Evolutionary conservation across 2,888 invertebrate genomes (phyloP).

Genomic region (Ormyrus pomaceus): DNA sequence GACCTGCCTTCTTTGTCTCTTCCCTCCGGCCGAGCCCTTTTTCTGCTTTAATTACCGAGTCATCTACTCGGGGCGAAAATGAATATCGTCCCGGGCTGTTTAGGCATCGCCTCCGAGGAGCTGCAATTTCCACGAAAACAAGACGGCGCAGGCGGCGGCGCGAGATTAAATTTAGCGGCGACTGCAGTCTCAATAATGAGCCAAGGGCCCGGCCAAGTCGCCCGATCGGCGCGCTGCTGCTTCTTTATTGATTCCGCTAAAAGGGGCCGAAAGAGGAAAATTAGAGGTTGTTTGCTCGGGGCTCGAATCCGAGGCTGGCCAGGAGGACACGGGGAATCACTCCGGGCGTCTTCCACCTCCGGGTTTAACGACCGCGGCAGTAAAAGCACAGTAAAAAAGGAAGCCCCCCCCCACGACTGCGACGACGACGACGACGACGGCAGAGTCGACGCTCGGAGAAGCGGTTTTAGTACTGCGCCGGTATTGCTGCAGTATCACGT

Average conservation of each 20-base stretch:
- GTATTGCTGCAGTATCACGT: constrained; percentile 55
- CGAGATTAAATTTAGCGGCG: too few relatives aligned
- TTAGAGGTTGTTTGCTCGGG: constrained; percentile 54
- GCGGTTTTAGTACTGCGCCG: constrained; percentile 55
- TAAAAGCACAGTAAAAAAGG: constrained; percentile 59
- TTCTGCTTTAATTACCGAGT: too few relatives aligned
- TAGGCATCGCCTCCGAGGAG: too few relatives aligned
- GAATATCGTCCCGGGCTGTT: too few relatives aligned
- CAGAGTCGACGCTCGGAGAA: neutral
- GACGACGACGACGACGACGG: neutral
- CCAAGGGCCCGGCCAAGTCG: too few relatives aligned
- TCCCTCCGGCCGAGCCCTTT: too few relatives aligned
- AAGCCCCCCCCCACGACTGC: neutral
- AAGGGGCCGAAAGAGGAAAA: constrained; percentile 54
- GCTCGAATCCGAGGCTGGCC: constrained; percentile 48
- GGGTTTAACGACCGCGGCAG: constrained; percentile 54
- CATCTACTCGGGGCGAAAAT: too few relatives aligned
- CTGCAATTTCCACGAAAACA: too few relatives aligned
- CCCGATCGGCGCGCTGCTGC: neutral
- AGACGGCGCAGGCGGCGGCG: too few relatives aligned
- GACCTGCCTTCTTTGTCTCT: constrained; percentile 2
- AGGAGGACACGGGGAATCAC: constrained; percentile 51
- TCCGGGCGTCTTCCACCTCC: constrained; percentile 40
- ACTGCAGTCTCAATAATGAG: too few relatives aligned
- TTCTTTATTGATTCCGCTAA: constrained; percentile 39